Conservation (phyloP, 2,797 vertebrate genomes). For the Sebastes itinus region DNA sequence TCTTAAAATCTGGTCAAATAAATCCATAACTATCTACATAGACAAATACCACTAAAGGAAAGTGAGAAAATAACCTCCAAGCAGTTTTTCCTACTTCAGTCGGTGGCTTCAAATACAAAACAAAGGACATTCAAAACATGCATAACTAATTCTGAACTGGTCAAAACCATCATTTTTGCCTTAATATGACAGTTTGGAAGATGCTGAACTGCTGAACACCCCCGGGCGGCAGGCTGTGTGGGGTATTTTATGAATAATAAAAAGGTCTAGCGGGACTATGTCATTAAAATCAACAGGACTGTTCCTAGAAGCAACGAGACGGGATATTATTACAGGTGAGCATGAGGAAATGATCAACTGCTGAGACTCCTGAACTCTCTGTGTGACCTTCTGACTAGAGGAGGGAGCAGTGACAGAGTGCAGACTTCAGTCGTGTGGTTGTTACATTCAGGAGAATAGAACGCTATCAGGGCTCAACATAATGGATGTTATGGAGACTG, state of each 20-base stretch:
- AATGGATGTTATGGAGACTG: too few species aligned
- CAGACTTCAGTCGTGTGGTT: background rate
- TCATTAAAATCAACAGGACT: conserved; percentile 18
- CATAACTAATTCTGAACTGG: background rate
- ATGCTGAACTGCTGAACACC: background rate
- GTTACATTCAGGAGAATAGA: background rate
- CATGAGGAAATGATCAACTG: conserved; percentile 30
- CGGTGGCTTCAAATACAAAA: background rate
- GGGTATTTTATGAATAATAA: background rate
- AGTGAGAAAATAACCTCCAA: background rate
- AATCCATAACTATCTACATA: background rate
- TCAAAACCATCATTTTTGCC: background rate
- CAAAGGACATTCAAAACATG: background rate
- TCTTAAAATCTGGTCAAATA: background rate
- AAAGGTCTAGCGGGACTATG: background rate
- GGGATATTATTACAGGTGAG: conserved; percentile 38
- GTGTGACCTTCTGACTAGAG: background rate
- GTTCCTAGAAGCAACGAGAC: background rate
- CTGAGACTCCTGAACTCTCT: background rate
- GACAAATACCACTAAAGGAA: background rate
- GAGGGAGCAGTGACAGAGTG: background rate
- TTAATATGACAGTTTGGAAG: too few species aligned
- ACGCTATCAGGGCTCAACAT: background rate
- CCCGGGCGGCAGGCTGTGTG: background rate
- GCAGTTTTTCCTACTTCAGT: background rate